Evolutionary conservation across 2,113 vertebrate genomes (phyloP).

Genomic region (Triplophysa tibetana): DNA sequence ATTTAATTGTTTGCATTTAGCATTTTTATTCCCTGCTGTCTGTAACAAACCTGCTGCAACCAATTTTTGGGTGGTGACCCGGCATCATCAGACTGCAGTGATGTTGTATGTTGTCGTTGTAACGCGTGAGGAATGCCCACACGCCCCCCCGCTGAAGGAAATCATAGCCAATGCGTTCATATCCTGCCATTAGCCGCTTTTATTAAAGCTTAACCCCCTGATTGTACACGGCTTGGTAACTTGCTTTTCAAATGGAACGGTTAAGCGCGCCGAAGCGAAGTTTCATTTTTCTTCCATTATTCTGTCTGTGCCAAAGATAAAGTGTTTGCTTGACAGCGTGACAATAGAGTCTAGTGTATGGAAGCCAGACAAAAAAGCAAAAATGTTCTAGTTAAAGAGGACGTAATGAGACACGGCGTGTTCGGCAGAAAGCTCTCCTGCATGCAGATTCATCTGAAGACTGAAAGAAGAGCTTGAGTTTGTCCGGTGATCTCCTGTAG

Average conservation of each 20-base stretch:
- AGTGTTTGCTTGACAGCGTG: constrained; percentile 28
- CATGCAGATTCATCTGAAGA: constrained; percentile 16
- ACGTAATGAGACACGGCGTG: constrained; percentile 41
- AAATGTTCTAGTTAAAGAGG: constrained; percentile 38
- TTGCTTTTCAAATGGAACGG: background rate
- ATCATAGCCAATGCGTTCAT: constrained; percentile 34
- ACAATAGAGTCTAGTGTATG: constrained; percentile 33
- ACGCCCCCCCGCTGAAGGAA: constrained; percentile 30
- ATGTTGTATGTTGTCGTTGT: constrained; percentile 25
- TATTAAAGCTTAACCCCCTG: constrained; percentile 37
- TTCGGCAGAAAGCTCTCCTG: constrained; percentile 39
- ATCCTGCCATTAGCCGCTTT: constrained; percentile 36
- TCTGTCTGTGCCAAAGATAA: constrained; percentile 1
- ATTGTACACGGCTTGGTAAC: constrained; percentile 2
- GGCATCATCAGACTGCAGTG: constrained; percentile 32
- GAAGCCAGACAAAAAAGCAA: background rate
- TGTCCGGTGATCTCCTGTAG: constrained; percentile 38
- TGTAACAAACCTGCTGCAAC: too few relatives aligned
- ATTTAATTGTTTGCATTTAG: background rate
- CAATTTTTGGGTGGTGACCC: too few relatives aligned
- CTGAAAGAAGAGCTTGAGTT: constrained; percentile 16
- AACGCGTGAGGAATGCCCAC: constrained; percentile 44
- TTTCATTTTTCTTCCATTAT: background rate
- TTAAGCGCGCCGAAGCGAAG: constrained; percentile 5
- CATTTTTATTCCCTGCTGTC: background rate